Evolutionary conservation across 2,113 vertebrate genomes (phyloP), one percentile per base, ranked within the genome.

Genomic region (Alethe castanea): DNA sequence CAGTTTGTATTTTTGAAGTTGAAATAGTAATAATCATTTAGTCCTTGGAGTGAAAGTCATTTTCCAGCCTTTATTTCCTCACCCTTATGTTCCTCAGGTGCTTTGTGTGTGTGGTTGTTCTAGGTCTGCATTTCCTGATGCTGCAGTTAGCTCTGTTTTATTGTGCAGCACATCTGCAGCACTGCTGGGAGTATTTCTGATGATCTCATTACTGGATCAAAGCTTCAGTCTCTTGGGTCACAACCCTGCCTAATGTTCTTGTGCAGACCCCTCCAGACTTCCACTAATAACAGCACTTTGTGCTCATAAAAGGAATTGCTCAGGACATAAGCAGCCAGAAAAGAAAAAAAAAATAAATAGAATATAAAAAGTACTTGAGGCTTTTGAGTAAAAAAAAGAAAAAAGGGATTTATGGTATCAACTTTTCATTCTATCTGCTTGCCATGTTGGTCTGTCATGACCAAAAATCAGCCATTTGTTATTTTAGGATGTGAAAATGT

Each of bases 21-120:
- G 66, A 90, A 94, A 94, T 57, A 82, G 62, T 74, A 73, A 69
- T 87, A 90, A 92, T 93, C 72, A 81, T 90, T 95, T 11, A 67
- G 74, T 92, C 94, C 85, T 95, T 88, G 57, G 73, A 93, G 62
- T 88, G 22, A 78, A 62, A 94, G 69, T 66, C 2, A 62, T 78
- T 91, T 94, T 94, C 85, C 53, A 88, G 42, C 36, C 40, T 72
- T 77, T 82, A 85, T 83, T 82, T 79, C 88, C 74, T 88, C 62
- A 54, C 74, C 69, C 38, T 88, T 44, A 3, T 66, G 36, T 71
- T 85, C 71, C 62, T 54, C 80, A 48, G 40, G 29, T 25, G 2
- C 25, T 82, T 0, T 36, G 31, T 44, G 45, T 36, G 5, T 29
- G n/a, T 53, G 61, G 4, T 10, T 72, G 42, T 59, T 90, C 50